Conservation (phyloP, 1,140 invertebrate species). For the Philopotamus ludificatus region DNA sequence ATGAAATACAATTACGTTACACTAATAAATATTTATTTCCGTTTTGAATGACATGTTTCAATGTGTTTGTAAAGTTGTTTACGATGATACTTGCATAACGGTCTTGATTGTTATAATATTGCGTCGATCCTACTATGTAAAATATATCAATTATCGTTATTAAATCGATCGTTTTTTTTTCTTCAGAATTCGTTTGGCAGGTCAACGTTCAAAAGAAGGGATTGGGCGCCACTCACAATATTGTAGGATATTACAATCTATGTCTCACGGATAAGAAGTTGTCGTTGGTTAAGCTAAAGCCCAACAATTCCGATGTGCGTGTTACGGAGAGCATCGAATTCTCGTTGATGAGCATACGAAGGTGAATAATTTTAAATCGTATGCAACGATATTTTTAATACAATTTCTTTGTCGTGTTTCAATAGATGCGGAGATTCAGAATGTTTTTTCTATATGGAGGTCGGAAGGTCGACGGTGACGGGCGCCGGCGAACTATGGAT, state of each 20-base stretch:
- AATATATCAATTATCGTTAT: no score
- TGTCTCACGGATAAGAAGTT: slow-evolving; percentile 82
- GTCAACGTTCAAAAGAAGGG: slow-evolving; percentile 83
- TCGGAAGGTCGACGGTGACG: slow-evolving; percentile 79
- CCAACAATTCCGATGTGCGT: slow-evolving; percentile 57
- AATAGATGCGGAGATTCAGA: slow-evolving; percentile 80
- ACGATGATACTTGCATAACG: no score
- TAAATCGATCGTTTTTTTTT: no score
- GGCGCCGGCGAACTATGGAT: slow-evolving; percentile 92
- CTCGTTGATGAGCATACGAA: slow-evolving; percentile 61
- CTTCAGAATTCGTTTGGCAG: slow-evolving; percentile 91
- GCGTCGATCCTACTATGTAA: no score
- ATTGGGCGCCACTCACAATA: slow-evolving; percentile 66
- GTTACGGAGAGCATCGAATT: slow-evolving; percentile 57
- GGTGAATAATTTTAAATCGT: no score
- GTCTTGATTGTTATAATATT: no score
- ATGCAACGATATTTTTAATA: no score
- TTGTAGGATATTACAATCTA: slow-evolving; percentile 78
- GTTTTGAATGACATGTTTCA: no score
- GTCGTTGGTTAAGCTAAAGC: slow-evolving; percentile 74
- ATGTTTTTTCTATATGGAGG: slow-evolving; percentile 90
- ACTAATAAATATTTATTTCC: no score
- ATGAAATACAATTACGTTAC: no score
- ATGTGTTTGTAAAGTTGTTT: no score
- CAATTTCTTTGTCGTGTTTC: not conserved